phyloP scores from a whole-genome alignment of 2,888 invertebrate species.

The Petrolisthes cinctipes region DNA sequence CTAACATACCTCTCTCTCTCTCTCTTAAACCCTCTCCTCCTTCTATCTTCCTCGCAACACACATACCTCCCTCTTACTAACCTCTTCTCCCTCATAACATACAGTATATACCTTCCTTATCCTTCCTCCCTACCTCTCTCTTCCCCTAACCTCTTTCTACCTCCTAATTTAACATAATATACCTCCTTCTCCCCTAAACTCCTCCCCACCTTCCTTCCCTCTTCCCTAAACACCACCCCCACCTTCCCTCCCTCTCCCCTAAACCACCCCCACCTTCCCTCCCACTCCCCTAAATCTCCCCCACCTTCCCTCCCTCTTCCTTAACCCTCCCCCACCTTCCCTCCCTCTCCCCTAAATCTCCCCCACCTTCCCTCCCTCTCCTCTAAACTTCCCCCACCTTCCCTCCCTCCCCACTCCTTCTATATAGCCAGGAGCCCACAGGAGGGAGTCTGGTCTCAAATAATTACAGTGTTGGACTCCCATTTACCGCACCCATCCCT shows the following conservation, averaged over 20 bases:
- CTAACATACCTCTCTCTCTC: background rate
- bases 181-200: too few relatives aligned
- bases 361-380: too few relatives aligned
- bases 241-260: background rate
- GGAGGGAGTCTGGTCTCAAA: background rate
- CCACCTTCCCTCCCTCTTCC: background rate
- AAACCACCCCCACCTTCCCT: background rate
- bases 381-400: too few relatives aligned
- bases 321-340: background rate
- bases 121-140: too few relatives aligned
- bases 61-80: too few relatives aligned
- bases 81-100: too few relatives aligned
- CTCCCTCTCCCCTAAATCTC: background rate
- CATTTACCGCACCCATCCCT: constrained; percentile 10
- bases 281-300: background rate
- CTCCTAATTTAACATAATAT: too few relatives aligned
- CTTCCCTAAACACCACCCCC: too few relatives aligned
- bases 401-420: background rate
- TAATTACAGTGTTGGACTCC: background rate
- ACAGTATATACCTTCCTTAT: too few relatives aligned
- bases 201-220: too few relatives aligned
- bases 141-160: too few relatives aligned
- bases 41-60: background rate
- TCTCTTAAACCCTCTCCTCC: background rate
- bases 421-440: background rate